A percentile compares a stretch with the other conserved stretches of the same genome.
Conservation (phyloP, 1,140 invertebrate genomes). For the Lithobius niger region DNA sequence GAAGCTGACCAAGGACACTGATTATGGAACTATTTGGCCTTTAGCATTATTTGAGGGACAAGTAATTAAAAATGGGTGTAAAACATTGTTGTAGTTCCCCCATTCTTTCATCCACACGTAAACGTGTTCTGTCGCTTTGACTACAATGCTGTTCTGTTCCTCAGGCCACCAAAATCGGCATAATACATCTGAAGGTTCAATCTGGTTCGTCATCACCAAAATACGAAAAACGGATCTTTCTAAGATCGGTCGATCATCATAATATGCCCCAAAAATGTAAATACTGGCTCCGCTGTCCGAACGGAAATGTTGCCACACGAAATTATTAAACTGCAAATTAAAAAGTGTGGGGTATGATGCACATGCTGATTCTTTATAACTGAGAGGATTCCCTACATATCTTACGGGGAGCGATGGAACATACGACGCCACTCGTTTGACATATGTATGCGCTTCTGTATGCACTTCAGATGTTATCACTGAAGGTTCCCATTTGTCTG, state of each 20-base stretch:
- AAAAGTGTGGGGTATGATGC: background rate
- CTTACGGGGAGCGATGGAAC: background rate
- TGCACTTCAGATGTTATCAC: too few species aligned
- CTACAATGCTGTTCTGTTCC: slow-evolving; percentile 20
- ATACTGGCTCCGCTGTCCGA: background rate
- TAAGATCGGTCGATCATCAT: background rate
- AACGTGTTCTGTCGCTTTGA: slow-evolving; percentile 58
- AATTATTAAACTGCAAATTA: background rate
- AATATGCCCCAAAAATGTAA: slow-evolving; percentile 1
- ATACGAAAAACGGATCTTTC: slow-evolving; percentile 57
- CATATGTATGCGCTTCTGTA: too few species aligned
- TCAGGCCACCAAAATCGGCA: slow-evolving; percentile 83
- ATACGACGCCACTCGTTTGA: too few species aligned
- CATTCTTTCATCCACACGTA: slow-evolving; percentile 90
- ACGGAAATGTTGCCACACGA: background rate
- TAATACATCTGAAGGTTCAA: slow-evolving; percentile 64
- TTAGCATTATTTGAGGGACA: slow-evolving; percentile 54
- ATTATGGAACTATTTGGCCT: slow-evolving; percentile 49
- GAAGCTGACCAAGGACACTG: slow-evolving; percentile 71
- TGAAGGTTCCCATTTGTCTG: too few species aligned
- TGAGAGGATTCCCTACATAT: background rate
- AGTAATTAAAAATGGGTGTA: slow-evolving; percentile 79
- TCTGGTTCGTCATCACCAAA: slow-evolving; percentile 78
- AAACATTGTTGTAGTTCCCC: slow-evolving; percentile 86
- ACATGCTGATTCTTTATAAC: background rate